Conservation (phyloP, 2,113 vertebrate genomes). For the Amblyornis subalaris region DNA sequence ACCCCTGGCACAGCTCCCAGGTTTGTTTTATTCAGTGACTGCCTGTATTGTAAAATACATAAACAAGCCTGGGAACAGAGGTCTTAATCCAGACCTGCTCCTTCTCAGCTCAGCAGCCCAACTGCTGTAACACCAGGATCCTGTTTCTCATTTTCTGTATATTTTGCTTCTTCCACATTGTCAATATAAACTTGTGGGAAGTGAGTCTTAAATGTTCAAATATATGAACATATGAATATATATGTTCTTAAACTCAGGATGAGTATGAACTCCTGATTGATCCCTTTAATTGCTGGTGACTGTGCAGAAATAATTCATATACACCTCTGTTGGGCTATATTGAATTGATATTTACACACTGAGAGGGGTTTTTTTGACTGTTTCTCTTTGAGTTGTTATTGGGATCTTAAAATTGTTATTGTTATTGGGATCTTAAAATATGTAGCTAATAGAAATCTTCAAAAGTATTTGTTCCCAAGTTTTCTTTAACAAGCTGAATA, state of each 20-base stretch:
- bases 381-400: neutral
- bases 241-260: neutral
- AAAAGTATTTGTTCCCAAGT: neutral
- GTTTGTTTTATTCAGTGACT: conserved; percentile 15
- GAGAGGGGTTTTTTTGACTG: neutral
- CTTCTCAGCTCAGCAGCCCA: neutral
- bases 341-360: neutral
- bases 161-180: neutral
- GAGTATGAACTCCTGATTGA: neutral
- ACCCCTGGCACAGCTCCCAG: conserved; percentile 8
- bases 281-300: neutral
- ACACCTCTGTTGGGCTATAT: neutral
- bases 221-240: no score
- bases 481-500: neutral
- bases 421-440: rapidly evolving
- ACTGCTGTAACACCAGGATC: neutral
- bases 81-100: neutral
- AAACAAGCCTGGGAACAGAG: conserved; percentile 30
- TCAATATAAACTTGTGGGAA: neutral
- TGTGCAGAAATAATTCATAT: neutral
- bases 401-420: neutral
- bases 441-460: neutral
- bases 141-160: neutral
- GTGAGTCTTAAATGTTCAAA: neutral
- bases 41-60: conserved; percentile 11